Percentiles rank a stretch among this genome's conserved stretches.
Conservation (phyloP, 2,888 invertebrate species). For the Argyresthia albistria region DNA sequence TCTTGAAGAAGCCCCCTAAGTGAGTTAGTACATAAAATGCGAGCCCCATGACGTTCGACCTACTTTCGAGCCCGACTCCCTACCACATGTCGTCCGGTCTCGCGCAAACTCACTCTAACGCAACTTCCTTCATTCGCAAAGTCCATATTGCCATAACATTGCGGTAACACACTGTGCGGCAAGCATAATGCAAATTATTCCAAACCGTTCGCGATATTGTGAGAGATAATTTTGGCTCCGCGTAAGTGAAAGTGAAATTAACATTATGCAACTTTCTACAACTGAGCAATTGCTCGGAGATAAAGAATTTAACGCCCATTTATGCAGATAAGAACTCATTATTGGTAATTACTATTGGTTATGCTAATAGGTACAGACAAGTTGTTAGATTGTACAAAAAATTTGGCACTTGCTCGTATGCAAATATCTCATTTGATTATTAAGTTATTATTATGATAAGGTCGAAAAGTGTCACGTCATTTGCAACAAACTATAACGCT, state of each 20-base stretch:
- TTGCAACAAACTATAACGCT: no score
- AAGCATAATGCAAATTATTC: slow-evolving; percentile 45
- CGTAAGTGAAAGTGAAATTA: slow-evolving; percentile 47
- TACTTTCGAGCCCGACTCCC: slow-evolving; percentile 55
- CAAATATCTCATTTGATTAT: neutral
- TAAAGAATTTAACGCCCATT: slow-evolving; percentile 17
- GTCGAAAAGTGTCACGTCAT: no score
- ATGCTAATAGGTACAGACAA: neutral
- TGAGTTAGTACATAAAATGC: slow-evolving; percentile 45
- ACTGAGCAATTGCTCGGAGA: slow-evolving; percentile 19
- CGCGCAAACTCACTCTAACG: slow-evolving; percentile 17
- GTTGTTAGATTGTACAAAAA: neutral
- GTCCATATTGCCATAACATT: slow-evolving; percentile 22
- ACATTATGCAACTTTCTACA: slow-evolving; percentile 69
- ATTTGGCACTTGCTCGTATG: no score
- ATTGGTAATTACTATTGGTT: neutral
- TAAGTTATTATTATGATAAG: neutral
- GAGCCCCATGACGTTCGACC: slow-evolving; percentile 61
- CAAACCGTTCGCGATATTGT: slow-evolving; percentile 43
- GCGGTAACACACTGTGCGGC: slow-evolving; percentile 9
- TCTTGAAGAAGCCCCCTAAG: no score
- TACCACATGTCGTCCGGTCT: slow-evolving; percentile 44
- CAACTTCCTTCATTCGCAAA: slow-evolving; percentile 33
- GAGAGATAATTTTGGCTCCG: slow-evolving; percentile 43
- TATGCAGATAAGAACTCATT: slow-evolving; percentile 10